Conservation (phyloP, 2,888 invertebrate genomes). For the Eupsilia transversa region DNA sequence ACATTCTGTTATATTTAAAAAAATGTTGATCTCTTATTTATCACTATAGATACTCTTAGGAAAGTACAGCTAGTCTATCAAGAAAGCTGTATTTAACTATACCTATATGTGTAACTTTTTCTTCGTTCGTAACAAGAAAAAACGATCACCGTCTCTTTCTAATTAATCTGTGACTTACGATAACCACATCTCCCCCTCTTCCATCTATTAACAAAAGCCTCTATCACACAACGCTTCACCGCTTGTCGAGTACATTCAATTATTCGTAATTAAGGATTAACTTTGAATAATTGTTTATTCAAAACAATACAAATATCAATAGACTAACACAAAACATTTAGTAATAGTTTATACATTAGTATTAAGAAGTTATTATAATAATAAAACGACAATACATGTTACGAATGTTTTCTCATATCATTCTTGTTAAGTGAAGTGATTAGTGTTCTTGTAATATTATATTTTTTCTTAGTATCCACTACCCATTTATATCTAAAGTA, state of each 20-base stretch:
- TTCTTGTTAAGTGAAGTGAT: conserved; percentile 69
- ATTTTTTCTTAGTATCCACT: conserved; percentile 2
- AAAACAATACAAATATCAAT: conserved; percentile 63
- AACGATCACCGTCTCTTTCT: too few species aligned
- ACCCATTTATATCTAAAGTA: too few species aligned
- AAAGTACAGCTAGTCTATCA: not conserved
- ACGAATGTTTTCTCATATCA: conserved; percentile 84
- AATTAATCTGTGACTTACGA: conserved; percentile 28
- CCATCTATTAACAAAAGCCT: conserved; percentile 36
- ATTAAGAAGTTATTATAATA: conserved; percentile 82
- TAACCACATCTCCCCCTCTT: conserved; percentile 19
- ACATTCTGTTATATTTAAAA: not conserved
- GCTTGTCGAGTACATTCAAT: conserved; percentile 65
- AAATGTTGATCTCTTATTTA: not conserved
- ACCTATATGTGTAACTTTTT: not conserved
- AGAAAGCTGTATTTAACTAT: not conserved
- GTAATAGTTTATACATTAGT: conserved; percentile 78
- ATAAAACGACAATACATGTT: conserved; percentile 87
- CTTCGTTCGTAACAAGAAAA: too few species aligned
- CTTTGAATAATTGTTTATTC: conserved; percentile 61
- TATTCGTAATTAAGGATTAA: conserved; percentile 62
- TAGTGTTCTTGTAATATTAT: conserved; percentile 43
- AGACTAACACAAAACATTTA: conserved; percentile 68
- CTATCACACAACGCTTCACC: conserved; percentile 53
- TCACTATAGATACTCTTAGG: not conserved